A percentile compares a stretch with the other conserved stretches of the same genome.
These are phyloP conservation scores for Oriolus oriolus DNA, from an alignment of 2,113 vertebrate genomes.

Conservation along the genomic window DNA sequence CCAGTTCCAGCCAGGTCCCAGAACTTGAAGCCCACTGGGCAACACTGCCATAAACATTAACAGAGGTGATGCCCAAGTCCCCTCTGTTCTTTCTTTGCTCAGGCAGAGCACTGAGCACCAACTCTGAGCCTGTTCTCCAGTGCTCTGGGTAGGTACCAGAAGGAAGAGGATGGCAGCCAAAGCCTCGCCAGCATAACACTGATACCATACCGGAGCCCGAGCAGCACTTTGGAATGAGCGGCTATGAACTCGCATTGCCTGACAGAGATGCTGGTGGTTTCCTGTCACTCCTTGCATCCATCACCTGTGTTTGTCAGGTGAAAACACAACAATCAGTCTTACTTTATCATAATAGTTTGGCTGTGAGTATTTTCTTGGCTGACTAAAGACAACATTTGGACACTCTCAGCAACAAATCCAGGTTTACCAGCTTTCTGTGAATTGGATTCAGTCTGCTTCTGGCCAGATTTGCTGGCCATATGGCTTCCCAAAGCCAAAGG, in stretches of 20 bases:
- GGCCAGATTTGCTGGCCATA: slow-evolving; percentile 61
- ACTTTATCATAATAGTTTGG: slow-evolving; percentile 12
- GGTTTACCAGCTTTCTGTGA: slow-evolving; percentile 58
- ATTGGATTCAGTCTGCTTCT: slow-evolving; percentile 55
- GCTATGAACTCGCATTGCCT: neutral
- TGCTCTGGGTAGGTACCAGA: neutral
- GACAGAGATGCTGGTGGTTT: neutral
- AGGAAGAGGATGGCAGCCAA: neutral
- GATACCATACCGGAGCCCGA: rapidly evolving
- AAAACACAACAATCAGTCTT: neutral
- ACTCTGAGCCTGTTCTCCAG: neutral
- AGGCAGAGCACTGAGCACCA: neutral
- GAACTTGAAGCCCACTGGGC: neutral
- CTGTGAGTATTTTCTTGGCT: slow-evolving; percentile 46
- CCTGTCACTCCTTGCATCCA: neutral
- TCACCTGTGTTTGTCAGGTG: slow-evolving; percentile 1
- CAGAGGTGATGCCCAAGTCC: neutral
- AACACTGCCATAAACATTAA: neutral
- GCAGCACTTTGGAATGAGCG: neutral
- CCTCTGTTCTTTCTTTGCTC: neutral
- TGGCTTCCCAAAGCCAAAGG: slow-evolving; percentile 61
- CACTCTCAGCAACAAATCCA: slow-evolving; percentile 31
- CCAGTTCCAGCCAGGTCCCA: neutral
- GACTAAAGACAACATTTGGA: slow-evolving; percentile 57
- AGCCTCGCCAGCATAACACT: rapidly evolving